Conservation (phyloP, 2,888 invertebrate species). For the Cepaea hortensis region DNA sequence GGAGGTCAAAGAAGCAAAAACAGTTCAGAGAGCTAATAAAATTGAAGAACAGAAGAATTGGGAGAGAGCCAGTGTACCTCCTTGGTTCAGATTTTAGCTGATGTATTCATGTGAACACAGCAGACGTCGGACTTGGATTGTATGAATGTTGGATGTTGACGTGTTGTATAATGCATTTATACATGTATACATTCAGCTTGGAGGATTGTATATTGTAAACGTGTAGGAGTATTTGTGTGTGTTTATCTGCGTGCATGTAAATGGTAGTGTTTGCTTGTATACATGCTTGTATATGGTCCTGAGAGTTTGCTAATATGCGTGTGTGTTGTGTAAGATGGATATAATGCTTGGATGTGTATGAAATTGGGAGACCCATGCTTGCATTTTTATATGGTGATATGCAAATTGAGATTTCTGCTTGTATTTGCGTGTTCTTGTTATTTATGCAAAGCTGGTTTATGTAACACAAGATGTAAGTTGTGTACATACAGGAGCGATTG, state of each 20-base stretch:
- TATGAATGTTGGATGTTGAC: not conserved
- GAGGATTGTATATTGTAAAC: no score
- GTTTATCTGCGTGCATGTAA: not conserved
- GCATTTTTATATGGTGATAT: no score
- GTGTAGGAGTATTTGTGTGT: not conserved
- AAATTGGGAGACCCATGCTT: no score
- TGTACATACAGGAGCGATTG: no score
- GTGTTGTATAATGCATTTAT: no score
- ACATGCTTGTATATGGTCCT: no score
- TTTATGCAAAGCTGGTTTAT: no score
- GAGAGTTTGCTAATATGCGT: no score
- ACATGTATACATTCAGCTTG: no score
- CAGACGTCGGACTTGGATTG: not conserved
- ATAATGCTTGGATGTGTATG: not conserved
- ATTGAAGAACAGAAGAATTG: constrained; percentile 31
- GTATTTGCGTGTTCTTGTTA: no score
- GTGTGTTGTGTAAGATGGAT: not conserved
- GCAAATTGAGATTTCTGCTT: no score
- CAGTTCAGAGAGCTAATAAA: not conserved
- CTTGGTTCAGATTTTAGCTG: constrained; percentile 43
- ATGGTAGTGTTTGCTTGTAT: not conserved
- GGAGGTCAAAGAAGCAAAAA: constrained; percentile 25
- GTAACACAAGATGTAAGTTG: no score
- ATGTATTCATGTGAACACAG: not conserved
- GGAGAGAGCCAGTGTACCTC: constrained; percentile 43